Percentiles rank a stretch among this genome's conserved stretches.
These are phyloP conservation scores for Gymnosoma rotundatum DNA, from an alignment of 2,888 invertebrate genomes.

Conservation along the genomic window DNA sequence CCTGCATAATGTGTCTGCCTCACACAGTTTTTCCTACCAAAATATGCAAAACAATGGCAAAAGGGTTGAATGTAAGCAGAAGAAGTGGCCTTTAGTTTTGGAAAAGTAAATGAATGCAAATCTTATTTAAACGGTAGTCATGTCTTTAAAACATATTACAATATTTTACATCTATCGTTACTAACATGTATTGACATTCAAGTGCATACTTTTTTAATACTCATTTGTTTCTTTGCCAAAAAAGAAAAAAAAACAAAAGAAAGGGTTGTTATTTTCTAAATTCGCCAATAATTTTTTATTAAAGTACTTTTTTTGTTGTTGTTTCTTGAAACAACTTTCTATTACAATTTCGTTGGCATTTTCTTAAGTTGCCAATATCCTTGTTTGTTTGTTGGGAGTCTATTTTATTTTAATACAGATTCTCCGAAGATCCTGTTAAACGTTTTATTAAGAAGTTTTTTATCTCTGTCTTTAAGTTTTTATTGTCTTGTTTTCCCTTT, in stretches of 20 bases:
- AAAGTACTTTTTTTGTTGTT: neutral
- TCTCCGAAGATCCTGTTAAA: constrained; percentile 45
- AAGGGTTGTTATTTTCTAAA: constrained; percentile 49
- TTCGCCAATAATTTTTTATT: constrained; percentile 32
- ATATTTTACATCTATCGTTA: constrained; percentile 31
- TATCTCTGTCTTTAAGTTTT: constrained; percentile 33
- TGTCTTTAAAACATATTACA: constrained; percentile 37
- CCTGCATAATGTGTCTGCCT: neutral
- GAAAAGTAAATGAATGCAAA: constrained; percentile 72
- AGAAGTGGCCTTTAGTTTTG: constrained; percentile 13
- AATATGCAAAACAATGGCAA: constrained; percentile 62
- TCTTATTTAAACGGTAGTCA: constrained; percentile 71
- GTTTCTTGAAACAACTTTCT: constrained; percentile 18
- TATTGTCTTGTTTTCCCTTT: constrained; percentile 25
- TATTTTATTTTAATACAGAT: neutral
- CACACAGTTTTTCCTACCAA: neutral
- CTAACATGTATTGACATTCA: constrained; percentile 63
- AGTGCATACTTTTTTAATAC: constrained; percentile 32
- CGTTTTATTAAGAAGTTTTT: constrained; percentile 63
- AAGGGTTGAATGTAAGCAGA: constrained; percentile 34
- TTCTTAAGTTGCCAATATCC: constrained; percentile 40
- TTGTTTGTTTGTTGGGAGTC: neutral
- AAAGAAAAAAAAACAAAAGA: neutral
- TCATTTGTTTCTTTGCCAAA: no score
- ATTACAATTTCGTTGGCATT: constrained; percentile 40